Evolutionary conservation across 2,888 invertebrate species (phyloP), one percentile per base, ranked within the genome.

Genomic region (Chrysolina americana): DNA sequence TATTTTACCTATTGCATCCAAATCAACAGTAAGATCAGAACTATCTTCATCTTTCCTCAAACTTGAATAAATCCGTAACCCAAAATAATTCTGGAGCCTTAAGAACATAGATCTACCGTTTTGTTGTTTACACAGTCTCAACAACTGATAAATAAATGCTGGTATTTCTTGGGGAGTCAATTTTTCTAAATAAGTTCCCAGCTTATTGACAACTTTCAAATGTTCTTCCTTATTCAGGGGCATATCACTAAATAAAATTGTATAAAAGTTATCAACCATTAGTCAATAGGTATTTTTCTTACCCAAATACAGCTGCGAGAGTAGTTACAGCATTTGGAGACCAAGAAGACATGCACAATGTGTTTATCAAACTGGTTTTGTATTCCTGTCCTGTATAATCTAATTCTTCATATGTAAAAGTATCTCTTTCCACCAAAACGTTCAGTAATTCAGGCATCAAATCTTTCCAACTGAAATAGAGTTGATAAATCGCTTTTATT

Each of bases 241-340:
- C 83, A 92, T 90, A 80, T 92, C 92, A 64, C 93, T 93, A 69
- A 36, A 73, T 19, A 4, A 44, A 44, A 69, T 28, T 11, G 44
- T 59, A 13, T 41, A 63, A 13, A 59, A 53, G 63, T 41, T 9
- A 71, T 21, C 23, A 53, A 50, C 15, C 2, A 23, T 19, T 64
- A n/a, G 10, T 17, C 36, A 48, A 36, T 21, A 48, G 63, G 70
- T 48, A 21, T 53, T 68, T 41, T 23, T 83, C 86, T 86, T 85
- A 94, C 94, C 90, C 90, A 84, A 94, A 94, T 92, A 93, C 93
- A 79, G 91, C 89, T 69, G 92, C 89, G 1, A 94, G 86, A 28
- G 92, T 89, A n/a, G 92, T 91, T 70, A 93, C 85, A 81, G 92
- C 91, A 65, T 88, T 86, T 28, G 91, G 88, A 10, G 89, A 89